phyloP scores from a whole-genome alignment of 1,140 invertebrate species.

The Dinothrombium tinctorium region DNA sequence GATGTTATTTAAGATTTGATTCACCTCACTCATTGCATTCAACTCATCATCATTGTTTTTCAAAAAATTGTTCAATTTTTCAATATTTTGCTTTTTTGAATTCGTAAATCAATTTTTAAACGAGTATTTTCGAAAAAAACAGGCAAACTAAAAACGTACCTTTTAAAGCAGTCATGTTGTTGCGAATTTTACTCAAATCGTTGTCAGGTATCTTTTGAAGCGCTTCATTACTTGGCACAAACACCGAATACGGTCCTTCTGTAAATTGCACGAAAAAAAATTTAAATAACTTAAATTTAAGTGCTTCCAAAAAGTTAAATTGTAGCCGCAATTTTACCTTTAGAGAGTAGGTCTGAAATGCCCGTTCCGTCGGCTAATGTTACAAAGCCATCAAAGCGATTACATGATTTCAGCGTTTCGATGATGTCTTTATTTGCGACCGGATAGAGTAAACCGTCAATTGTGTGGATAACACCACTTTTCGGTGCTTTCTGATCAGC shows the following conservation, averaged over 20 bases:
- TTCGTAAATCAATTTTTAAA: no score
- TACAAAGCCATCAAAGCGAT: constrained; percentile 17
- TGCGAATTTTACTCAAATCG: constrained; percentile 15
- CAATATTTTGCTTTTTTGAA: no score
- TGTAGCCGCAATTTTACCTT: no score
- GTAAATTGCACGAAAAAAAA: constrained; percentile 1
- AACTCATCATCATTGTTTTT: no score
- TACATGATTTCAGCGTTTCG: constrained; percentile 14
- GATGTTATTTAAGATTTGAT: no score
- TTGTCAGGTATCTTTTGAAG: constrained; percentile 16
- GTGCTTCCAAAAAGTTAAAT: no score
- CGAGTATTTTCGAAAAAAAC: no score
- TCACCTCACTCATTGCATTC: no score
- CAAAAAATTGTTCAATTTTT: no score
- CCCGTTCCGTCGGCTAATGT: constrained; percentile 16
- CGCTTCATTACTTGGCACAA: constrained; percentile 18
- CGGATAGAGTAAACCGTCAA: constrained; percentile 17
- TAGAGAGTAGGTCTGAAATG: constrained; percentile 11
- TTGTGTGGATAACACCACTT: constrained; percentile 15
- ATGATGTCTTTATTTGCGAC: constrained; percentile 14
- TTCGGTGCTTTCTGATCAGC: constrained; percentile 14
- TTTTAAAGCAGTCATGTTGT: constrained; percentile 17
- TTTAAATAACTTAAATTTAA: background rate
- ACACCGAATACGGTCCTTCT: constrained; percentile 17
- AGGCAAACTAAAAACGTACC: constrained; percentile 14